These are phyloP conservation scores for Amphiprion ocellaris DNA, from an alignment of 2,113 vertebrate genomes.

Conservation along the genomic window DNA sequence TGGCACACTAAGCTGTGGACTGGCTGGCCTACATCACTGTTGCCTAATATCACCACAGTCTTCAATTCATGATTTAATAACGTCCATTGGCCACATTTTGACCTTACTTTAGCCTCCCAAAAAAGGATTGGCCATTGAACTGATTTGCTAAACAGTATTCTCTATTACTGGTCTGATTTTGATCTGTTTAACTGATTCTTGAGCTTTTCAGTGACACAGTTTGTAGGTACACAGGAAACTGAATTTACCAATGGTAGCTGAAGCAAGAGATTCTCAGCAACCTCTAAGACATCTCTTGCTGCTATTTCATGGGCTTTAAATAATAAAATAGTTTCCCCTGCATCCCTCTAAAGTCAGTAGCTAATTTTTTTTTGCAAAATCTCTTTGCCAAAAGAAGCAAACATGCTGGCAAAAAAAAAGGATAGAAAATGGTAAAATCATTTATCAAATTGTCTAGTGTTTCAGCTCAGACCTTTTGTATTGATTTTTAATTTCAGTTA, in stretches of 20 bases:
- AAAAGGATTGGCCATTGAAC: not conserved
- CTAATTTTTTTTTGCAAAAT: too few relatives aligned
- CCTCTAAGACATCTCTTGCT: too few relatives aligned
- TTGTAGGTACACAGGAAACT: not conserved
- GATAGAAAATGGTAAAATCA: too few relatives aligned
- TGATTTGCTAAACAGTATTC: not conserved
- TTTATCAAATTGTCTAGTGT: too few relatives aligned
- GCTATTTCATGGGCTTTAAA: too few relatives aligned
- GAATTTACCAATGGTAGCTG: not conserved
- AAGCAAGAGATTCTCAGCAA: too few relatives aligned
- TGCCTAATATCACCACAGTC: constrained; percentile 6
- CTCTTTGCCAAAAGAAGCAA: too few relatives aligned
- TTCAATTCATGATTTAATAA: constrained; percentile 34
- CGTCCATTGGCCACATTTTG: not conserved
- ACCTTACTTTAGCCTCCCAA: not conserved
- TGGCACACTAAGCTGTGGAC: constrained; percentile 23
- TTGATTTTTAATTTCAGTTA: too few relatives aligned
- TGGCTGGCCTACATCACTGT: not conserved
- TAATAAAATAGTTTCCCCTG: too few relatives aligned
- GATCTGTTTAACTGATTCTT: not conserved
- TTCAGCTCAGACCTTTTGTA: too few relatives aligned
- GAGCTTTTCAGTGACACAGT: not conserved
- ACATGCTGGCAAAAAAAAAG: too few relatives aligned
- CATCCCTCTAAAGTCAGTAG: too few relatives aligned
- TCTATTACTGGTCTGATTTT: not conserved